Evolutionary conservation across 2,797 vertebrate species (phyloP), one percentile per base, ranked within the genome.

Genomic region (Telmatherina bonti): DNA sequence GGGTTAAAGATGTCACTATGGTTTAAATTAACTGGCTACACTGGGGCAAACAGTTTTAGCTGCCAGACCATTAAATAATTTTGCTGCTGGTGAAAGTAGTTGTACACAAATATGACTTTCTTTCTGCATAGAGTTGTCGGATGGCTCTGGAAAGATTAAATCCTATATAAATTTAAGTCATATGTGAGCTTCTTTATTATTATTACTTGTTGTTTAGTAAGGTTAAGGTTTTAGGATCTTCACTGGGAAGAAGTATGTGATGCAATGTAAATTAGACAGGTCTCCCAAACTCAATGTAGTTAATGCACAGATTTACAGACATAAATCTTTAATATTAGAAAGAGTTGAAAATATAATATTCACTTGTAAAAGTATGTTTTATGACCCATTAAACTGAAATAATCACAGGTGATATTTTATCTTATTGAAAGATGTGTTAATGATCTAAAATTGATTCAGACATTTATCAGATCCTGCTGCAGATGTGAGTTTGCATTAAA

Each of bases 401-500:
- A 38, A 15, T 38, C 2, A 15, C 36, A 38, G 36, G 12, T 38
- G 36, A 13, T 38, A 13, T 15, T 38, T 38, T 38, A 38, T 38
- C 16, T 20, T 45, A 20, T 20, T 45, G 41, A 45, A 45, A 18
- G 41, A 45, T 45, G 41, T 20, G 4, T 45, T 41, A 41, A 45
- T 18, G 16, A 18, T 45, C 18, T 45, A 45, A 45, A 45, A 68
- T 30, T 10, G 36, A 35, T 53, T 35, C 13, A 22, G 10, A 27
- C 29, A 41, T 71, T 41, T 15, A 58, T 3, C 63, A 53, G 53
- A 67, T 59, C 45, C 52, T 22, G 35, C 18, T 27, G 58, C 11
- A 67, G 30, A 43, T 67, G 29, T 20, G 22, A 67, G 3, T n/a
- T 65, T 65, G n/a, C 38, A 20, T 72, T 58, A 15, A 57, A 15